These are phyloP conservation scores for Rhynchomys soricoides DNA, from an alignment of 2,113 vertebrate species.

Conservation along the genomic window DNA sequence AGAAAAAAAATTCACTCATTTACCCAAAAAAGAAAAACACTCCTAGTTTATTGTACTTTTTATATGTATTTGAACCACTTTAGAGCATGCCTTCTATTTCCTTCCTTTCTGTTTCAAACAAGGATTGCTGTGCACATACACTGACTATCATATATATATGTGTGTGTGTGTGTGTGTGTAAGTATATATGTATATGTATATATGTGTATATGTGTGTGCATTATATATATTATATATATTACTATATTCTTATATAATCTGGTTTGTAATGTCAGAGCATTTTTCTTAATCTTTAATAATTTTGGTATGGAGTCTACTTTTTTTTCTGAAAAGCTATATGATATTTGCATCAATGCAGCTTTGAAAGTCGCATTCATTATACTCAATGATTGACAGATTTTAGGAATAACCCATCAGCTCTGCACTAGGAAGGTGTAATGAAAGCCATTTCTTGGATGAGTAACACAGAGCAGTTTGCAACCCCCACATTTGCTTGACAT, in stretches of 20 bases:
- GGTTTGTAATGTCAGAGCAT: neutral
- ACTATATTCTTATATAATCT: neutral
- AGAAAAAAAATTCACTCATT: neutral
- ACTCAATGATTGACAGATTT: constrained; percentile 65
- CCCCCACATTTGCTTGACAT: constrained; percentile 63
- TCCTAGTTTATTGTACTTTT: constrained; percentile 5
- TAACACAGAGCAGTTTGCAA: constrained; percentile 1
- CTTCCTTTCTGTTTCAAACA: constrained; percentile 17
- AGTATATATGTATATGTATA: too few species aligned
- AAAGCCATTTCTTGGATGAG: constrained; percentile 59
- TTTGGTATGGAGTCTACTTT: neutral
- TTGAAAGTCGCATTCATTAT: neutral
- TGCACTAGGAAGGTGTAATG: constrained; percentile 27
- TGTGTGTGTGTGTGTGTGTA: too few species aligned
- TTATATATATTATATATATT: neutral
- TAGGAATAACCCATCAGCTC: constrained; percentile 63
- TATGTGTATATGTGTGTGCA: too few species aligned
- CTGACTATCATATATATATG: neutral
- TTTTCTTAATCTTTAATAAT: neutral
- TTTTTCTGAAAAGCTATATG: neutral
- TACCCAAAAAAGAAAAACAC: neutral
- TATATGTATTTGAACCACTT: neutral
- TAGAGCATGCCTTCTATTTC: neutral
- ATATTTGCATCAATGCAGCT: neutral
- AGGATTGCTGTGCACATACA: neutral